A percentile compares a stretch with the other conserved stretches of the same genome.
phyloP scores from a whole-genome alignment of 1,140 invertebrate genomes.

The Temnothorax nylanderi region DNA sequence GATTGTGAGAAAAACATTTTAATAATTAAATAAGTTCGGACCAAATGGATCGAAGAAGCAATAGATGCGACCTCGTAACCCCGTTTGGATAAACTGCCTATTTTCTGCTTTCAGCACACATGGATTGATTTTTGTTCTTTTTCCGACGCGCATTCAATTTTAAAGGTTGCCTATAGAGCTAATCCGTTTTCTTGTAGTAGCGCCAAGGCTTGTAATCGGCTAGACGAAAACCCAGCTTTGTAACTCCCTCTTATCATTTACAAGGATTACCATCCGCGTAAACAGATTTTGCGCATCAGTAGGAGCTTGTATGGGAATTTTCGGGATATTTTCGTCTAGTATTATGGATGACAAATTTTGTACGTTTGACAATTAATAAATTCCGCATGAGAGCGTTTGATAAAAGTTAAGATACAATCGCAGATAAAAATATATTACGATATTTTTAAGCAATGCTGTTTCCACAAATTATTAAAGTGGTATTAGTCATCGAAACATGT shows the following conservation, averaged over 20 bases:
- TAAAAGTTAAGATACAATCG: neutral
- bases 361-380: neutral
- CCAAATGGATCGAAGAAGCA: neutral
- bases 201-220: neutral
- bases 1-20: neutral
- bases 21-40: slow-evolving; percentile 22
- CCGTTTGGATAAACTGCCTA: slow-evolving; percentile 29
- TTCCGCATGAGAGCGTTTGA: neutral
- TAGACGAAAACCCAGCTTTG: neutral
- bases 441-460: no score
- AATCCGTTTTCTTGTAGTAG: neutral
- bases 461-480: no score
- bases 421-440: neutral
- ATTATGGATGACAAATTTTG: neutral
- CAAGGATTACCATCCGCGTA: neutral
- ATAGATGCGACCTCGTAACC: slow-evolving; percentile 22
- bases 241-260: slow-evolving; percentile 6
- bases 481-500: neutral
- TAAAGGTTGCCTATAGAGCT: neutral
- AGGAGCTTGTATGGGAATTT: neutral
- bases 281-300: neutral
- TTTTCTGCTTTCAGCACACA: slow-evolving; percentile 15
- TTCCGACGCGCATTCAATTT: neutral
- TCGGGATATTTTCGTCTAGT: neutral
- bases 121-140: slow-evolving; percentile 25